Percentiles rank a stretch among this genome's conserved stretches.
phyloP scores from a whole-genome alignment of 2,888 invertebrate genomes.

The Cheilosia scutellata region DNA sequence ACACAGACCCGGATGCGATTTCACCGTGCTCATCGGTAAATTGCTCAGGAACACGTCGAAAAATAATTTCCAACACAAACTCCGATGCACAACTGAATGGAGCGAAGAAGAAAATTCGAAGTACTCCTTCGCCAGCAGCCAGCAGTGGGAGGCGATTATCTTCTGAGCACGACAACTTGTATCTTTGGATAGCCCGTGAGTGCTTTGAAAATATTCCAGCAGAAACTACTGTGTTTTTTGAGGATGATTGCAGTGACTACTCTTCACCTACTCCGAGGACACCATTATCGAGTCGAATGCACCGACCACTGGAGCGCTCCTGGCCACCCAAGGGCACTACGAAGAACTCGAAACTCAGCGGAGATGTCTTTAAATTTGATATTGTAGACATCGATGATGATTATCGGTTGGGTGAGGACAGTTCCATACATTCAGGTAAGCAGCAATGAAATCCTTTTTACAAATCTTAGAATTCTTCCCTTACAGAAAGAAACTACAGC shows the following conservation, averaged over 20 bases:
- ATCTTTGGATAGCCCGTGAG: conserved; percentile 83
- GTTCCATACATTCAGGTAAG: conserved; percentile 77
- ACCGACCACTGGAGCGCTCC: conserved; percentile 91
- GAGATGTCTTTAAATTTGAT: conserved; percentile 93
- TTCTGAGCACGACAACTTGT: conserved; percentile 79
- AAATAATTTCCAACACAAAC: conserved; percentile 57
- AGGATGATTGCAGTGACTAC: conserved; percentile 81
- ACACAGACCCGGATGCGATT: conserved; percentile 67
- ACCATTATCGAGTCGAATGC: conserved; percentile 80
- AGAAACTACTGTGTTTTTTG: conserved; percentile 80
- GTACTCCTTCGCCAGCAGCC: conserved; percentile 85
- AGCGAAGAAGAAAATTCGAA: conserved; percentile 87
- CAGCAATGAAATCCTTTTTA: background rate
- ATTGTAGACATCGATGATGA: conserved; percentile 92
- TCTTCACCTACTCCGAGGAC: conserved; percentile 82
- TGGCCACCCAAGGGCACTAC: conserved; percentile 88
- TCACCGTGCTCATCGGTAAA: conserved; percentile 68
- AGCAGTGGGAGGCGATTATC: conserved; percentile 61
- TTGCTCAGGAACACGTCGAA: conserved; percentile 65
- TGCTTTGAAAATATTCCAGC: conserved; percentile 83
- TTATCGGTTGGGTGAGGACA: conserved; percentile 83
- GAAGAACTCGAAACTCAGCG: conserved; percentile 85
- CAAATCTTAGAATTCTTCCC: background rate
- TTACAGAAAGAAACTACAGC: conserved; percentile 71
- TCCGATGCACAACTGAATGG: conserved; percentile 83